phyloP scores from a whole-genome alignment of 2,797 vertebrate genomes.

The Sebastes iracundus region DNA sequence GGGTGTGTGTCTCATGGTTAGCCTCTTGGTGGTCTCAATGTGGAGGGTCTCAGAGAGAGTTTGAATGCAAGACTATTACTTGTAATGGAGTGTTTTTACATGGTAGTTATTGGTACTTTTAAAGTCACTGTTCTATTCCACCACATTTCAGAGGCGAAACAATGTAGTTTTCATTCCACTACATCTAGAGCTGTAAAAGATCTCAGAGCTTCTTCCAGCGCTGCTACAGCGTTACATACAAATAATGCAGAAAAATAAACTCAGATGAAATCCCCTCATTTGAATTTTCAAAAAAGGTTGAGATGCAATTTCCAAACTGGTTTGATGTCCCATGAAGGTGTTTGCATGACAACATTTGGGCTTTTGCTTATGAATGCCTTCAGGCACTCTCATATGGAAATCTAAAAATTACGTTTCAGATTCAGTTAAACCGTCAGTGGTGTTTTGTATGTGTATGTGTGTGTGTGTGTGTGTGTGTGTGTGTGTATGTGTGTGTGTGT shows the following conservation, averaged over 20 bases:
- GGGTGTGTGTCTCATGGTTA: no score
- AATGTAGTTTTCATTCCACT: neutral
- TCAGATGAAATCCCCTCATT: neutral
- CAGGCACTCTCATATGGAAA: conserved; percentile 64
- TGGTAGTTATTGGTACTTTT: neutral
- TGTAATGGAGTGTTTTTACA: neutral
- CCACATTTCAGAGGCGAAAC: neutral
- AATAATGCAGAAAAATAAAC: neutral
- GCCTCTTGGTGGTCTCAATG: no score
- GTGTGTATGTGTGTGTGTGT: conserved; percentile 6
- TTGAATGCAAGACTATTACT: no score
- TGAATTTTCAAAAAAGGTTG: neutral
- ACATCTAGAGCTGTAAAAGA: neutral
- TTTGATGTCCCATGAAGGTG: neutral
- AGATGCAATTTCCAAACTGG: conserved; percentile 4
- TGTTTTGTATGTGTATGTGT: conserved; percentile 4
- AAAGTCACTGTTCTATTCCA: neutral
- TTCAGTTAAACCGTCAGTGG: conserved; percentile 71
- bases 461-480: neutral
- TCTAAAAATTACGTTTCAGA: conserved; percentile 49
- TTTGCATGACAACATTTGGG: conserved; percentile 59
- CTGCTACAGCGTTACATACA: neutral
- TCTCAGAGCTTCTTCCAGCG: neutral
- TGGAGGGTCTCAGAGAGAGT: no score
- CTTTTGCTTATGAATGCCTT: conserved; percentile 62